A percentile compares a stretch with the other conserved stretches of the same genome.
Conservation (phyloP, 2,113 vertebrate species). For the Monopterus albus region DNA sequence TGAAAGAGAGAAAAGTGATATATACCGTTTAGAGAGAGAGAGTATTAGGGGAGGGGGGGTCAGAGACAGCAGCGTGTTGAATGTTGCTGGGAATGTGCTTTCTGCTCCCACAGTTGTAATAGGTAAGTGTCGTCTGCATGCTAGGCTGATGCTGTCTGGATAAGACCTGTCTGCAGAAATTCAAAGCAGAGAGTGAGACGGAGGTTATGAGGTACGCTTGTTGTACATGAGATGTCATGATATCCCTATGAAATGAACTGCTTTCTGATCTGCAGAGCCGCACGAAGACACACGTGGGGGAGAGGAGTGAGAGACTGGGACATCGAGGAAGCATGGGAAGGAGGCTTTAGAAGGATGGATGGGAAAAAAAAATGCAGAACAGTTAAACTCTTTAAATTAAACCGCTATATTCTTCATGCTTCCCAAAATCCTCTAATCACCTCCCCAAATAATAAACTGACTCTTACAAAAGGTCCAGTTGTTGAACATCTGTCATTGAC, state of each 20-base stretch:
- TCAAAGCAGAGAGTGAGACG: constrained; percentile 60
- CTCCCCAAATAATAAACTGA: not conserved
- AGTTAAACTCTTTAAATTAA: constrained; percentile 15
- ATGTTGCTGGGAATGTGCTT: constrained; percentile 26
- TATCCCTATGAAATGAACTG: constrained; percentile 57
- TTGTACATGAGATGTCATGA: constrained; percentile 48
- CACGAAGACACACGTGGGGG: not conserved
- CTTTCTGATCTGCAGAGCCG: constrained; percentile 52
- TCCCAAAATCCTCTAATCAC: constrained; percentile 13
- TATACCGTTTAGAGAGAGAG: constrained; percentile 4
- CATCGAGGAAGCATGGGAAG: constrained; percentile 9
- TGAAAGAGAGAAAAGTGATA: not conserved
- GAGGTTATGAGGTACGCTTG: constrained; percentile 49
- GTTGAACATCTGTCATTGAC: not conserved
- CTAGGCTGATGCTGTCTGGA: constrained; percentile 65
- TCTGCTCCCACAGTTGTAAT: constrained; percentile 43
- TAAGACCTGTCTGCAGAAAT: constrained; percentile 67
- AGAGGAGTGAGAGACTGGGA: constrained; percentile 8
- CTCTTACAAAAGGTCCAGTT: constrained; percentile 59
- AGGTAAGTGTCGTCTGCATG: constrained; percentile 53
- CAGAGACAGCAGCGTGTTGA: constrained; percentile 11
- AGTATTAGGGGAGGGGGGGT: constrained; percentile 1
- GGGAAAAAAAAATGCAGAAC: constrained; percentile 12
- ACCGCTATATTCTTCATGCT: constrained; percentile 14
- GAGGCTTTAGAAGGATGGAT: constrained; percentile 14